phyloP scores from a whole-genome alignment of 2,113 vertebrate genomes.

The Varanus salvator region DNA sequence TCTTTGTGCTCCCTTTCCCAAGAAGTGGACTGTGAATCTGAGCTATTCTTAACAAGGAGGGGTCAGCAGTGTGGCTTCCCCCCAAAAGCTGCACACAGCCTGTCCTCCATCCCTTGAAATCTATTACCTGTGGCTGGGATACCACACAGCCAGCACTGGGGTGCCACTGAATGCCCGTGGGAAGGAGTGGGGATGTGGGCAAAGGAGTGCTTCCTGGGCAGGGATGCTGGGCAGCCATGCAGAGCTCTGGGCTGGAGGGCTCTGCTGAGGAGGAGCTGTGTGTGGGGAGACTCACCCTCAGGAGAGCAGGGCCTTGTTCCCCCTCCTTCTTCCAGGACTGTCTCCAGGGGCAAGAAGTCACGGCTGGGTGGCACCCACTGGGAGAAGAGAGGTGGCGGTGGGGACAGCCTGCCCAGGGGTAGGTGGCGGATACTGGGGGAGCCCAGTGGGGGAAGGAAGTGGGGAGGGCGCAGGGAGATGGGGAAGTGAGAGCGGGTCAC shows the following conservation, averaged over 20 bases:
- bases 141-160: background rate
- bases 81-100: no score
- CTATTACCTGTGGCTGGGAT: background rate
- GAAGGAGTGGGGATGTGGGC: background rate
- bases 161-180: background rate
- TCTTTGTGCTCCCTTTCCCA: background rate
- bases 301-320: background rate
- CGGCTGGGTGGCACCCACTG: background rate
- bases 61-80: background rate
- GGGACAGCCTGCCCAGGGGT: conserved; percentile 14
- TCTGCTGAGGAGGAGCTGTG: no score
- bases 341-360: conserved; percentile 28
- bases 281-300: background rate
- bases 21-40: background rate
- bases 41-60: background rate
- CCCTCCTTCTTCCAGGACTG: conserved; percentile 3
- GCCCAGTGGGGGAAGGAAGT: conserved; percentile 31
- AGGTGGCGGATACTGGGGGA: background rate
- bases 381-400: background rate
- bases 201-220: background rate
- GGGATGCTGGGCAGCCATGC: no score
- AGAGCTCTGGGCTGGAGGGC: background rate
- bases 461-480: conserved; percentile 20
- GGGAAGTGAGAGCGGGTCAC: conserved; percentile 15
- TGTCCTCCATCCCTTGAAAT: background rate